A percentile compares a stretch with the other conserved stretches of the same genome.
These are phyloP conservation scores for Mystacornis crossleyi DNA, from an alignment of 2,113 vertebrate species.

Conservation along the genomic window DNA sequence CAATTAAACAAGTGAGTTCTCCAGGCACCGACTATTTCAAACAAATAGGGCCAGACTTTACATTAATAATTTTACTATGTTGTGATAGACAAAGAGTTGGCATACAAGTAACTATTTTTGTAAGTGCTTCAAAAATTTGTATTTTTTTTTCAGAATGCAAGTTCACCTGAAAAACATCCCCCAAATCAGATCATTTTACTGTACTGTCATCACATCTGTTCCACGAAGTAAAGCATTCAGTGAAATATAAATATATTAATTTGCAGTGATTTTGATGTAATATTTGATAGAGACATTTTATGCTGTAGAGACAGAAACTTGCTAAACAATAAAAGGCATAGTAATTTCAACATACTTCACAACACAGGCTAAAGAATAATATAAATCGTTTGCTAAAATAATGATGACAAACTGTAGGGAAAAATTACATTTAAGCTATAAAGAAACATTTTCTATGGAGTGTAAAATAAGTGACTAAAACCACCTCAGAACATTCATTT, in stretches of 20 bases:
- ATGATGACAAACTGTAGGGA: background rate
- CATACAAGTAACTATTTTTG: conserved; percentile 8
- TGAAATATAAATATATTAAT: background rate
- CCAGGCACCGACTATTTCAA: background rate
- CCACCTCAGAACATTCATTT: background rate
- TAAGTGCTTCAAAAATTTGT: background rate
- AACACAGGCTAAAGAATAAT: background rate
- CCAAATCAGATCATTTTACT: background rate
- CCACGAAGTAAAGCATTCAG: background rate
- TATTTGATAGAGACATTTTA: background rate
- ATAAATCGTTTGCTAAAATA: background rate
- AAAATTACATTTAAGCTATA: background rate
- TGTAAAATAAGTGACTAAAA: conserved; percentile 11
- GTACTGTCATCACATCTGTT: background rate
- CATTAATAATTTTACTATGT: conserved; percentile 10
- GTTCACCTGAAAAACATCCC: background rate
- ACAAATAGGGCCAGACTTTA: background rate
- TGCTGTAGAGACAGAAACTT: background rate
- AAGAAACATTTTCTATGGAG: background rate
- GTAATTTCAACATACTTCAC: conserved; percentile 1
- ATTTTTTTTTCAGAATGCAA: background rate
- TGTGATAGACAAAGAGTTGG: background rate
- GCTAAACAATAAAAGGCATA: background rate
- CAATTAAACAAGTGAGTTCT: conserved; percentile 17
- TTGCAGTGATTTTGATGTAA: background rate